Evolutionary conservation across 2,113 vertebrate species (phyloP), one percentile per base, ranked within the genome.

Genomic region (Hippocampus zosterae): DNA sequence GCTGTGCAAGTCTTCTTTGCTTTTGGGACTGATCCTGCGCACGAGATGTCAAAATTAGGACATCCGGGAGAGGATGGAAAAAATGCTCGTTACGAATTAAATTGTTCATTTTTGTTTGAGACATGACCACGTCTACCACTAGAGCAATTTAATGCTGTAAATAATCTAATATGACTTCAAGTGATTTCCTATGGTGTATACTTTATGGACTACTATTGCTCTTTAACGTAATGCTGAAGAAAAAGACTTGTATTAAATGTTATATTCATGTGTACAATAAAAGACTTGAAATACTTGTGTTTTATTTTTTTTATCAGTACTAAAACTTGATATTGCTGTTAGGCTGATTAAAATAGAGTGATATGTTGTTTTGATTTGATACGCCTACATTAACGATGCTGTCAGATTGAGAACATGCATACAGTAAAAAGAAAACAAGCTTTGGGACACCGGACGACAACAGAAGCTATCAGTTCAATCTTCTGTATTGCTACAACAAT

Each of bases 1-100:
- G 53, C 89, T 64, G 83, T 90, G 66, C 21, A 75, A 67, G 68
- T 73, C 52, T 69, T 63, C 44, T 63, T 48, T 57, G 68, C 11
- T 69, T 70, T 77, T 55, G 61, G 57, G 69, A 60, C 62, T 29
- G 57, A 12, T 60, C 6, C 21, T 23, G 52, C 3, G n/a, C 46
- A 52, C 50, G 25, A 57, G 25, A 27, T 57, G 15, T 27, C 5
- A 59, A 59, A 2, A 29, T 8, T 33, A 33, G 33, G 56, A 5
- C 4, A 33, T 5, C 8, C n/a, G 1, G 41, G 42, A 12, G 1
- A 25, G 12, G 23, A 57, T 57, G 55, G 23, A 60, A 27, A 37
- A 59, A 59, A 29, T 59, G 13, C 13, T 59, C 12, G 29, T 59
- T 27, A 27, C 1, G 33, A 59, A 15, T 11, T 3, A 57, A 56